Percentiles rank a stretch among this genome's conserved stretches.
Evolutionary conservation across 2,888 invertebrate species (phyloP).

Genomic region (Eueremaeus valkanovi): DNA sequence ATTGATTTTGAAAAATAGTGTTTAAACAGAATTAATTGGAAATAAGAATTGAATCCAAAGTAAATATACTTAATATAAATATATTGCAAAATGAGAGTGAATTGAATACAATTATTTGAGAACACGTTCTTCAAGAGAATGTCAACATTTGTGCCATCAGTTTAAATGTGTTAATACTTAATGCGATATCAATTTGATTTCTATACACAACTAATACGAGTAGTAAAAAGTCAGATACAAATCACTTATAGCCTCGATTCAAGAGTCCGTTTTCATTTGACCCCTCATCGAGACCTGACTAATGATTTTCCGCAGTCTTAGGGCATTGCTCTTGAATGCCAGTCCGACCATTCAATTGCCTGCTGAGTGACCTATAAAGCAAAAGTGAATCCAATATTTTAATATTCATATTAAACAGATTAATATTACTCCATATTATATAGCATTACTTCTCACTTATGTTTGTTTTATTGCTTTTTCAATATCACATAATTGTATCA

Average conservation of each 20-base stretch:
- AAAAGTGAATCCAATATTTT: conserved; percentile 7
- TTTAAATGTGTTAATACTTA: no score
- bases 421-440: no score
- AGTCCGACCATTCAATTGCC: neutral
- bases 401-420: neutral
- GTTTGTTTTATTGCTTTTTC: neutral
- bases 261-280: conserved; percentile 8
- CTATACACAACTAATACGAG: neutral
- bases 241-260: conserved; percentile 16
- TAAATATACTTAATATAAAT: no score
- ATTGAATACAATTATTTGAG: no score
- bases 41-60: no score
- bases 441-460: neutral
- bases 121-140: no score
- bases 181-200: neutral
- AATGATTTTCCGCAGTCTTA: neutral
- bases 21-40: no score
- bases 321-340: neutral
- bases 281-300: neutral
- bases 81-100: no score
- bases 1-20: no score
- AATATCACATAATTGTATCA: neutral
- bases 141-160: no score
- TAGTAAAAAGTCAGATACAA: no score
- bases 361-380: conserved; percentile 2